Evolutionary conservation across 2,113 vertebrate species (phyloP).

Genomic region (Carassius carassius): DNA sequence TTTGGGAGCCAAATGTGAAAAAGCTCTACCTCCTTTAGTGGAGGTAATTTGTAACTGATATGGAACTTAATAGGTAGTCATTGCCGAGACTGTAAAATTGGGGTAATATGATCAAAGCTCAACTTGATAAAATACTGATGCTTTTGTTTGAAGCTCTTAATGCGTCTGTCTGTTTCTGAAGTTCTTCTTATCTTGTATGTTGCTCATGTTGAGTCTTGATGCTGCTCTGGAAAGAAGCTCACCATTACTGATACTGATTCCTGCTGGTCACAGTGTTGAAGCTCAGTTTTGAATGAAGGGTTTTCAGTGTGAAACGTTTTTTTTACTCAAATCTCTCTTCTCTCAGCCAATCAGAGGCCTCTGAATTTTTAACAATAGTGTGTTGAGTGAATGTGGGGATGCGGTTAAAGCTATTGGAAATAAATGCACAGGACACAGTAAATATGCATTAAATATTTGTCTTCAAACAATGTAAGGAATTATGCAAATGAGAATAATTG

Average conservation of each 20-base stretch:
- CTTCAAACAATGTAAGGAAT: neutral
- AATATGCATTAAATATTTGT: neutral
- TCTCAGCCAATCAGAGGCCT: conserved; percentile 68
- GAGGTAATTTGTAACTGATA: no score
- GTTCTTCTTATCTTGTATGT: conserved; percentile 66
- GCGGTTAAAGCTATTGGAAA: neutral
- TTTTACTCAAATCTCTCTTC: conserved; percentile 62
- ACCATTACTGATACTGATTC: conserved; percentile 60
- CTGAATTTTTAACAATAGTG: conserved; percentile 61
- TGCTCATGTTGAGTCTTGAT: conserved; percentile 54
- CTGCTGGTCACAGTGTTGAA: neutral
- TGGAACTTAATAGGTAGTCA: no score
- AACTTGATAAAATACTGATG: neutral
- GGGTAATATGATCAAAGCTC: no score
- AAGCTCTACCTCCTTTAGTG: no score
- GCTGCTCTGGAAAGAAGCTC: conserved; percentile 69
- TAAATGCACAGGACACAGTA: neutral
- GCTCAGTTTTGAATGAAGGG: neutral
- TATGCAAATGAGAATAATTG: no score
- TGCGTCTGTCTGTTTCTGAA: neutral
- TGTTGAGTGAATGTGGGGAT: conserved; percentile 12
- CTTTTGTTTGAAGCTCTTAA: neutral
- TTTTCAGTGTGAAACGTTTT: conserved; percentile 42
- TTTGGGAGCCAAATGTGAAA: no score
- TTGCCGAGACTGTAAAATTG: no score